Base-by-base conservation (phyloP, 2,888 invertebrate genomes). In the Drosophila kanekoi region DNA sequence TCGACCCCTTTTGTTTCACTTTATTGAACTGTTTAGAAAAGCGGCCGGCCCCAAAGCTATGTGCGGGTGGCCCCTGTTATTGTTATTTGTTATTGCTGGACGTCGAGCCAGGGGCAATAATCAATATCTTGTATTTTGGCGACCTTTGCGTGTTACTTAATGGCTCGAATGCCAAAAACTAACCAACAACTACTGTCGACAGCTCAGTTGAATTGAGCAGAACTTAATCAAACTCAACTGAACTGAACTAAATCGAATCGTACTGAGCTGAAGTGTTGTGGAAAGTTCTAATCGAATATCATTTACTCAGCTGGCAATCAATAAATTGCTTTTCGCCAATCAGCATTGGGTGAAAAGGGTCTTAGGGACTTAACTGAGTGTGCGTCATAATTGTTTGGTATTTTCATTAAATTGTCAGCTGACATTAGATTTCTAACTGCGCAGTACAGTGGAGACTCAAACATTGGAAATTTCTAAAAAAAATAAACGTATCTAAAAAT, bases 141-240 rank as follows among this genome's bases (percentile, higher is more conserved):
- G 69, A 77, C 87, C 86, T 77, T 85, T 87, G 85, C 83, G 86
- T 83, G 82, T 72, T 69, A 52, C 54, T 49, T 65, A 74, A 77
- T 78, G 63, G 76, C 60, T 52, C n/a, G 56, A 84, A 74, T 67
- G 74, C 64, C 63, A 57, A 61, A 58, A 70, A 59, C 63, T 56
- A 59, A 58, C 45, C 45, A 49, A 38, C n/a, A 62, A 66, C 38
- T 54, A 40, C 38, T 66, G 58, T 62, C 62, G 77, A 57, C 57
- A 72, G 45, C 54, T 43, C 53, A 64, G 35, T 41, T 38, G 41
- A 58, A 45, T 44, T 64, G 44, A 41, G 32, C 9, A 38, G 47
- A 53, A 57, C 28, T 45, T 20, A 68, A 72, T 18, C 28, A 40
- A 53, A 71, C 18, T 23, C n/a, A 54, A 52, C 14, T 45, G 20